Percentiles rank a stretch among this genome's conserved stretches.
Conservation (phyloP, 2,888 invertebrate genomes). For the Limnephilus lunatus region DNA sequence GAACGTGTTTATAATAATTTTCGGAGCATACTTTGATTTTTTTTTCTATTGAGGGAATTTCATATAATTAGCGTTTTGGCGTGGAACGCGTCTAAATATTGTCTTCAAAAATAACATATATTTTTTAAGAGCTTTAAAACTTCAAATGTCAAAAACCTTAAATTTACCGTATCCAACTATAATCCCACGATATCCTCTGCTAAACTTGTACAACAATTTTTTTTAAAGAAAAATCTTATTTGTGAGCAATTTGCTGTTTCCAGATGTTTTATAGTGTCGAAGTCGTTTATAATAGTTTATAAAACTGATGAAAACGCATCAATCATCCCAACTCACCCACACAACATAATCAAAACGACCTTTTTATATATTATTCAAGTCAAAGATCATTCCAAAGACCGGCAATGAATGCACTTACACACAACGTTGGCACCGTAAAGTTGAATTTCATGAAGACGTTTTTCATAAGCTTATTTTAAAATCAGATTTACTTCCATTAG, state of each 20-base stretch:
- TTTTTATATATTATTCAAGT: background rate
- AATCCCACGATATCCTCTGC: background rate
- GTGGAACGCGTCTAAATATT: no score
- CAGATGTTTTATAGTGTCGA: background rate
- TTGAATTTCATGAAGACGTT: background rate
- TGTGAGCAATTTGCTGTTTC: background rate
- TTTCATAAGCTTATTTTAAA: no score
- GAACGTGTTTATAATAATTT: no score
- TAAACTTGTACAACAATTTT: background rate
- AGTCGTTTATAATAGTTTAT: background rate
- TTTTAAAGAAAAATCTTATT: background rate
- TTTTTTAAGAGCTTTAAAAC: no score
- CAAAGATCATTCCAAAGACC: background rate
- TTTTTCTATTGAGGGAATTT: no score
- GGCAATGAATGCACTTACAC: background rate
- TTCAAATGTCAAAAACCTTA: no score
- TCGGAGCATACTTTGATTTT: no score
- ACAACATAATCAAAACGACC: background rate
- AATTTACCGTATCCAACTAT: no score
- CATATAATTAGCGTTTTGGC: no score
- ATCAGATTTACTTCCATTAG: no score
- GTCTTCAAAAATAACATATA: no score
- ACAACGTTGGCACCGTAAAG: background rate
- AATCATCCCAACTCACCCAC: background rate
- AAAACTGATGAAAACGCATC: background rate